Conservation (phyloP, 2,797 vertebrate genomes). For the Sphaeramia orbicularis region DNA sequence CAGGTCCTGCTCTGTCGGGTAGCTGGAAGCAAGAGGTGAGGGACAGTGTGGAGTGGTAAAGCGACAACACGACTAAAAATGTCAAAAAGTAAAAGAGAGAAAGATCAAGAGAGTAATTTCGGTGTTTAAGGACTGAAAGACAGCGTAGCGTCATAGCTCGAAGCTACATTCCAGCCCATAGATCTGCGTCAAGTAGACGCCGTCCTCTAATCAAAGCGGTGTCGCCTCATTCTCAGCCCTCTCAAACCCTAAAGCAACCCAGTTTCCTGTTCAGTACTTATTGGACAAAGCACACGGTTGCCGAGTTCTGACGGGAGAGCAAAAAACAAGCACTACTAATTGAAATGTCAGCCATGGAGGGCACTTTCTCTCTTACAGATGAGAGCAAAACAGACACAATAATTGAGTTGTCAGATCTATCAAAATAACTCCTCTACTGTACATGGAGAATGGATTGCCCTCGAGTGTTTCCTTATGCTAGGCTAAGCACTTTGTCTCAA, state of each 20-base stretch:
- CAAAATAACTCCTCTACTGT: slow-evolving; percentile 65
- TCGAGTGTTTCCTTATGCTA: slow-evolving; percentile 58
- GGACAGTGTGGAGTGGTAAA: neutral
- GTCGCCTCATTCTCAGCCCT: slow-evolving; percentile 25
- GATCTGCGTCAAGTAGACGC: slow-evolving; percentile 35
- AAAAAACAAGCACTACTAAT: slow-evolving; percentile 67
- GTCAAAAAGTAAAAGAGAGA: neutral
- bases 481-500: slow-evolving; percentile 66
- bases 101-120: slow-evolving; percentile 30
- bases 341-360: slow-evolving; percentile 75
- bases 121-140: slow-evolving; percentile 13
- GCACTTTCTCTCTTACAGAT: slow-evolving; percentile 58
- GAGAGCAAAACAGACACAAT: slow-evolving; percentile 73
- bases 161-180: slow-evolving; percentile 31
- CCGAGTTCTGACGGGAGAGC: slow-evolving; percentile 54
- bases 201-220: slow-evolving; percentile 45
- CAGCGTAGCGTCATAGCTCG: slow-evolving; percentile 6
- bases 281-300: slow-evolving; percentile 49
- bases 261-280: slow-evolving; percentile 53
- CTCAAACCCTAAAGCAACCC: slow-evolving; percentile 48
- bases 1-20: neutral
- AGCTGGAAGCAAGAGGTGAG: slow-evolving; percentile 10
- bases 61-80: neutral
- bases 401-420: slow-evolving; percentile 80
- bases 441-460: slow-evolving; percentile 50